Evolutionary conservation across 53 echinoderm and acorn worm genomes (phyloP).

Genomic region (Luidia sarsii): DNA sequence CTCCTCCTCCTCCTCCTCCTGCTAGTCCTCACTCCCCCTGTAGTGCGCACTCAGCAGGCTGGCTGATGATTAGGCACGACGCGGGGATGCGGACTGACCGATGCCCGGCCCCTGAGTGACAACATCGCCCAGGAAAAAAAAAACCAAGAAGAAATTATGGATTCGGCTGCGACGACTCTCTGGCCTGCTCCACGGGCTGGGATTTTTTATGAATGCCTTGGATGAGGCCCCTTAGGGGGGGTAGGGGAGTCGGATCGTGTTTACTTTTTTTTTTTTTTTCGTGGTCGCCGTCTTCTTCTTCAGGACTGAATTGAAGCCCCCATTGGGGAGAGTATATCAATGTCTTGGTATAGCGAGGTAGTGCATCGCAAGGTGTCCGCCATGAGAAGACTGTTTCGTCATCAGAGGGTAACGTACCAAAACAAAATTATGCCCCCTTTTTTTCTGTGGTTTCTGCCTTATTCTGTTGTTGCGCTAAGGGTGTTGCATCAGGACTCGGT

Average conservation of each 20-base stretch:
- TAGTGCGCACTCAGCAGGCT: no score
- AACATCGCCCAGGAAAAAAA: slow-evolving; percentile 12
- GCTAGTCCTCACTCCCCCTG: no score
- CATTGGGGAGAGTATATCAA: slow-evolving; percentile 39
- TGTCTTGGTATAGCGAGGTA: slow-evolving; percentile 56
- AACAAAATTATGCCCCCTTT: slow-evolving; percentile 44
- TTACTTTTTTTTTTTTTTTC: slow-evolving; percentile 38
- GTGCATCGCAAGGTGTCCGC: slow-evolving; percentile 59
- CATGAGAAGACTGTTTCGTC: slow-evolving; percentile 61
- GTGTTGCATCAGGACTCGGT: no score
- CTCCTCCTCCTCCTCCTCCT: no score
- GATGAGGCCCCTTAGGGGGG: slow-evolving; percentile 42
- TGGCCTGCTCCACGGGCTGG: slow-evolving; percentile 13
- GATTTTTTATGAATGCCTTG: slow-evolving; percentile 50
- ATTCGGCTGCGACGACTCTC: slow-evolving; percentile 48
- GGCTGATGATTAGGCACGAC: background rate
- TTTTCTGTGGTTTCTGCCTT: slow-evolving; percentile 41
- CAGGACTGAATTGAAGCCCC: slow-evolving; percentile 19
- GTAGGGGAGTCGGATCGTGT: slow-evolving; percentile 25
- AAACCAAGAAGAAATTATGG: slow-evolving; percentile 52
- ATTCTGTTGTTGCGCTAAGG: slow-evolving; percentile 17
- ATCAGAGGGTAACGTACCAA: slow-evolving; percentile 50
- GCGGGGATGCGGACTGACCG: background rate
- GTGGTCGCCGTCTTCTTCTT: no score
- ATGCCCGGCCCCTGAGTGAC: slow-evolving; percentile 25